These are phyloP conservation scores for Narcine bancroftii DNA, from an alignment of 2,113 vertebrate species.

Conservation along the genomic window DNA sequence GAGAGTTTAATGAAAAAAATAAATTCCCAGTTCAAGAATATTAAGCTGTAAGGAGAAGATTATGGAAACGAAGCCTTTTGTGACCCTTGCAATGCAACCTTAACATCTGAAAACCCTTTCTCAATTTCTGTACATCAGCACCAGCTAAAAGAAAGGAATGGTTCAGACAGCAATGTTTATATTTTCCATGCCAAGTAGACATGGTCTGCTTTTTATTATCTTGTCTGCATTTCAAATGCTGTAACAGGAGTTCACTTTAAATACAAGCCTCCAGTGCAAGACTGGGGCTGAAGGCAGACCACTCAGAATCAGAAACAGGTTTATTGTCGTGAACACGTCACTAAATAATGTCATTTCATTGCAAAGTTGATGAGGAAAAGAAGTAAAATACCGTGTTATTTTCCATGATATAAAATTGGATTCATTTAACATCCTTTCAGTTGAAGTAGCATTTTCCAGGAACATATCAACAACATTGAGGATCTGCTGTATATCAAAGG, in stretches of 20 bases:
- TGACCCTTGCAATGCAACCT: background rate
- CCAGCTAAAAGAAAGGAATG: background rate
- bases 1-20: background rate
- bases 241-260: background rate
- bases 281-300: background rate
- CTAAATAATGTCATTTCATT: no score
- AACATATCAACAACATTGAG: no score
- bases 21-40: background rate
- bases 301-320: no score
- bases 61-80: background rate
- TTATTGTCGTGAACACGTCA: background rate
- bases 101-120: background rate
- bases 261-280: background rate
- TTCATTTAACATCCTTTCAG: no score
- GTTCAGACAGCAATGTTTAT: constrained; percentile 17
- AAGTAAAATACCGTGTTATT: no score
- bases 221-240: background rate
- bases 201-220: constrained; percentile 15
- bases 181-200: constrained; percentile 17
- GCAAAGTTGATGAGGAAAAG: no score
- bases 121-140: background rate
- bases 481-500: no score
- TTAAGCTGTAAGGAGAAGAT: background rate
- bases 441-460: no score
- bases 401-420: no score